Base-by-base conservation (phyloP, 2,797 vertebrate species). In the Cyclopterus lumpus region DNA sequence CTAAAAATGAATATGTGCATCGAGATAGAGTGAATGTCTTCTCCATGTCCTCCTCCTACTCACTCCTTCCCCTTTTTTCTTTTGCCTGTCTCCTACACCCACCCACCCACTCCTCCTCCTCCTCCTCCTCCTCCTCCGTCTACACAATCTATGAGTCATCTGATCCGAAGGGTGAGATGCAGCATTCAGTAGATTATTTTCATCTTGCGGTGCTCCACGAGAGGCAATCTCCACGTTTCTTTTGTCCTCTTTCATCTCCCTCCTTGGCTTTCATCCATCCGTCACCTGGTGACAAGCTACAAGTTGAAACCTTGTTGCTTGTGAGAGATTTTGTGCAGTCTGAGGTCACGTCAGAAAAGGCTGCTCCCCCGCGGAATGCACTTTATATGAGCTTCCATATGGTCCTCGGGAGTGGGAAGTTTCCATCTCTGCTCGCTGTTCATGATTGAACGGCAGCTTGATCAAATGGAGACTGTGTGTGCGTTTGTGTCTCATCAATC, bases 91-190 rank as follows among this genome's bases (percentile, higher is more conserved):
- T 75, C 72, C 54, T 77, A 80, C 82, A 68, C 86, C 70, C 60
- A 83, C 79, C 8, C 34, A 6, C 34, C 34, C 8, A 6, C 34
- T 34, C 34, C 6, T 34, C 34, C 34, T 57, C 53, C 67, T 54
- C 71, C 79, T 79, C 78, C 34, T 75, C 57, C 30, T 59, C 59
- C 75, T 69, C 80, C 81, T 80, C 75, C 75, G 51, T 75, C 72
- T 34, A 71, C 69, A 78, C 44, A 26, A 75, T 85, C 83, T 88
- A 64, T 89, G 87, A 92, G 87, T 92, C 91, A 92, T 91, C 75
- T 88, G 73, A 89, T 82, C 84, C 82, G 61, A 87, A 86, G 88
- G 89, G 85, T 86, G 80, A 65, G 82, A 84, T 85, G 81, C 62
- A 62, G 66, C 84, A 14, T 87, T 82, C 76, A 58, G 67, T 75